Conservation (phyloP, 2,113 vertebrate genomes). For the Corvus hawaiiensis region DNA sequence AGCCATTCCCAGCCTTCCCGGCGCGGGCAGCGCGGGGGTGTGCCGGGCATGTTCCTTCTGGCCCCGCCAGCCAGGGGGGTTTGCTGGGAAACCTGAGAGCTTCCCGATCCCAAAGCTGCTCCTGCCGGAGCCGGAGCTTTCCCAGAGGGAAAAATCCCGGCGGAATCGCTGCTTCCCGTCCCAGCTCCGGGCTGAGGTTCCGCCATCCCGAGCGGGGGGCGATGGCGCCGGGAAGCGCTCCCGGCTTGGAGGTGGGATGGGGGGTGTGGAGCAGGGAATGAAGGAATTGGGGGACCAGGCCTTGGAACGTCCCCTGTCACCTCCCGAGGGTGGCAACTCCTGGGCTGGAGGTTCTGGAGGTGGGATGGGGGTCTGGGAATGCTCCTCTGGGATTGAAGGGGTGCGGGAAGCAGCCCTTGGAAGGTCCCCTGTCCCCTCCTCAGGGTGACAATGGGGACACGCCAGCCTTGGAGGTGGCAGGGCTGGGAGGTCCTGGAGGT, state of each 20-base stretch:
- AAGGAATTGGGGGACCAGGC: rapidly evolving
- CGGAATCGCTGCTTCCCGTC: background rate
- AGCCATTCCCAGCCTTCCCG: background rate
- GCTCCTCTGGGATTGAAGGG: background rate
- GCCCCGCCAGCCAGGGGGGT: background rate
- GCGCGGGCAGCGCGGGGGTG: background rate
- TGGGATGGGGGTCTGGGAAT: background rate
- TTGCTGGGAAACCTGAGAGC: background rate
- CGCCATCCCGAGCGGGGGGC: background rate
- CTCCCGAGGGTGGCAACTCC: background rate
- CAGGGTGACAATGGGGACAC: too few relatives aligned
- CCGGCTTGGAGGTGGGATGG: background rate
- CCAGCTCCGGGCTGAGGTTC: background rate
- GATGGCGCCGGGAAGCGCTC: background rate
- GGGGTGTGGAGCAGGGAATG: background rate
- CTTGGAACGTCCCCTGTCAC: background rate
- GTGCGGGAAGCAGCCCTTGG: background rate
- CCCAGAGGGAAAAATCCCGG: background rate
- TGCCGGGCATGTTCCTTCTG: background rate
- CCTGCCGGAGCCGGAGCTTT: background rate
- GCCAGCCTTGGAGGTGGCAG: background rate
- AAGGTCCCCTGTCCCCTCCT: background rate
- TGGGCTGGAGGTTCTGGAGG: background rate
- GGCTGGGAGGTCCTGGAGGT: background rate
- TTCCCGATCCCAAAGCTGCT: background rate